phyloP scores from a whole-genome alignment of 2,113 vertebrate species.

The Pterophyllum scalare region DNA sequence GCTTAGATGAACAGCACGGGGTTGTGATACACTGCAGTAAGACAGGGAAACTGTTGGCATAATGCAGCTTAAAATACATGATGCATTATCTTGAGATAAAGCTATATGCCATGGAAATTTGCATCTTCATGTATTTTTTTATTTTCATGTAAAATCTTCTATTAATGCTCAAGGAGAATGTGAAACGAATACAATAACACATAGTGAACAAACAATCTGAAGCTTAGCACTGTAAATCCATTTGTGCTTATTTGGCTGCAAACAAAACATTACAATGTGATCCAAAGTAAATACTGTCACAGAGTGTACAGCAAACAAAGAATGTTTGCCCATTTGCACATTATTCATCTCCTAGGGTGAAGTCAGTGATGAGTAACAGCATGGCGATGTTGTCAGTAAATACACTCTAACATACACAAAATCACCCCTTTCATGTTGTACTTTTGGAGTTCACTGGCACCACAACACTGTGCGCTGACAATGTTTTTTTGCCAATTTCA shows the following conservation, averaged over 20 bases:
- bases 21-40: conserved; percentile 53
- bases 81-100: conserved; percentile 7
- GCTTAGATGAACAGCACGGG: conserved; percentile 63
- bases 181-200: conserved; percentile 19
- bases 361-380: conserved; percentile 65
- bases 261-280: conserved; percentile 57
- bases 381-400: conserved; percentile 68
- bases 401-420: conserved; percentile 66
- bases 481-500: conserved; percentile 69
- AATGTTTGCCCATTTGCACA: conserved; percentile 70
- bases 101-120: background rate
- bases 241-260: conserved; percentile 60
- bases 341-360: conserved; percentile 67
- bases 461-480: conserved; percentile 60
- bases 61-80: conserved; percentile 37
- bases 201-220: conserved; percentile 35
- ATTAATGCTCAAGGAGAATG: conserved; percentile 14
- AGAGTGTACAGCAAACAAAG: conserved; percentile 64
- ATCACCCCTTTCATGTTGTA: conserved; percentile 70
- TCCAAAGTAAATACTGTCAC: conserved; percentile 63
- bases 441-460: conserved; percentile 71
- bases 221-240: conserved; percentile 47
- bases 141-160: background rate
- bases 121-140: background rate
- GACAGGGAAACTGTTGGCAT: conserved; percentile 57